Conservation (phyloP, 1,140 invertebrate genomes). For the Bicyclus anynana region DNA sequence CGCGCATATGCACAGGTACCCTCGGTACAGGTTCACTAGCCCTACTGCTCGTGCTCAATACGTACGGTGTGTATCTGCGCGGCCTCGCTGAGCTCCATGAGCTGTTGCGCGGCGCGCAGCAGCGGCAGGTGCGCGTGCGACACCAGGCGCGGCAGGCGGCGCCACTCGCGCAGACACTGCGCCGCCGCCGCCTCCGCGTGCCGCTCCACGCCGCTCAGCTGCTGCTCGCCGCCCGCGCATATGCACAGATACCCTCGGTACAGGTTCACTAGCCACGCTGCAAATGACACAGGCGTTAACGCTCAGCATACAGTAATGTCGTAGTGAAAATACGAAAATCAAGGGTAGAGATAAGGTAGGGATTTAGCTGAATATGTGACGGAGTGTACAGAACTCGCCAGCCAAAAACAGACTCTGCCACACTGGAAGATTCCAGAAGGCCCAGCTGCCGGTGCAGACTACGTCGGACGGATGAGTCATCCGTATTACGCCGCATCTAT, state of each 20-base stretch:
- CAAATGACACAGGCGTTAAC: no score
- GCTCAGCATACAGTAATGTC: no score
- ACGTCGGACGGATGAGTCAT: no score
- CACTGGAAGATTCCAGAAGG: no score
- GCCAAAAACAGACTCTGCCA: no score
- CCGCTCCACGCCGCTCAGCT: conserved; percentile 88
- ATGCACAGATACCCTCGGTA: conserved; percentile 96
- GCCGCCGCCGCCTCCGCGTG: conserved; percentile 93
- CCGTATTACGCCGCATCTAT: no score
- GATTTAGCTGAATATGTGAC: no score
- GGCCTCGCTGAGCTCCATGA: conserved; percentile 98
- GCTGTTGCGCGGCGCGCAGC: conserved; percentile 93
- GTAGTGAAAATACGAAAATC: no score
- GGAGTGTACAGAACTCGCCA: no score
- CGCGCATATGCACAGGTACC: conserved; percentile 94
- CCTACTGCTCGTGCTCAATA: conserved; percentile 42
- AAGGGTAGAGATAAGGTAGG: no score
- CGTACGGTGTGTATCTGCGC: conserved; percentile 85
- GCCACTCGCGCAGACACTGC: conserved; percentile 96
- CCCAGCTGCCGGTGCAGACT: no score
- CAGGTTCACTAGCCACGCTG: conserved; percentile 84
- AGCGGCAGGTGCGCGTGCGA: conserved; percentile 94
- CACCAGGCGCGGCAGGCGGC: no score
- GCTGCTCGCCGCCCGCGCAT: conserved; percentile 92
- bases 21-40: conserved; percentile 92